Evolutionary conservation across 2,888 invertebrate genomes (phyloP).

Genomic region (Drosophila colorata): DNA sequence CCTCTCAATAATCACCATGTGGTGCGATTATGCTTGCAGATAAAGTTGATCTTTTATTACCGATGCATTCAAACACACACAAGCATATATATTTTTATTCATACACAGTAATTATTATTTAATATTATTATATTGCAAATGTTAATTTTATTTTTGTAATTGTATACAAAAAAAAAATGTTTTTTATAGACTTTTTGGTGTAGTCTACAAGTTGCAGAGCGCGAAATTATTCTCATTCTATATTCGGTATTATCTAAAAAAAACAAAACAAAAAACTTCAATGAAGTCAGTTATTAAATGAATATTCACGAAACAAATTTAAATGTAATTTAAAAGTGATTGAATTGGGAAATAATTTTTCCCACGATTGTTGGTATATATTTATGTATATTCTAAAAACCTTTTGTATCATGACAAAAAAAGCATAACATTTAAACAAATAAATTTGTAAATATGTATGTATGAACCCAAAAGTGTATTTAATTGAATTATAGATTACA

Average conservation of each 20-base stretch:
- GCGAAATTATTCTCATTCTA: conserved; percentile 58
- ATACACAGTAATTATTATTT: conserved; percentile 64
- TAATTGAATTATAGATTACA: neutral
- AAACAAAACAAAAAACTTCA: conserved; percentile 43
- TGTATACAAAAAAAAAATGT: conserved; percentile 63
- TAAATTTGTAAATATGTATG: conserved; percentile 77
- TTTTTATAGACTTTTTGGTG: conserved; percentile 45
- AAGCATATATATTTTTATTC: conserved; percentile 44
- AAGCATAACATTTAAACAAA: conserved; percentile 56
- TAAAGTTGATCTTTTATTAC: conserved; percentile 71
- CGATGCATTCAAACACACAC: conserved; percentile 46
- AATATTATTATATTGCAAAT: conserved; percentile 55
- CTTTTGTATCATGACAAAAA: conserved; percentile 69
- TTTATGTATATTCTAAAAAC: conserved; percentile 58
- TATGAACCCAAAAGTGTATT: conserved; percentile 17
- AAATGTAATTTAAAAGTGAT: conserved; percentile 59
- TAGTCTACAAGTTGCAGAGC: conserved; percentile 44
- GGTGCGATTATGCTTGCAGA: conserved; percentile 44
- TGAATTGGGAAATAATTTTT: conserved; percentile 48
- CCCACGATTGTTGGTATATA: conserved; percentile 66
- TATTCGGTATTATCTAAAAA: conserved; percentile 66
- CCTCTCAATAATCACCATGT: conserved; percentile 42
- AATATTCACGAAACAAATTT: conserved; percentile 40
- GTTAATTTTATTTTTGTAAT: conserved; percentile 69
- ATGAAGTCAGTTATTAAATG: conserved; percentile 60